These are phyloP conservation scores for Adrianichthys oophorus DNA, from an alignment of 2,797 vertebrate species.

Conservation along the genomic window DNA sequence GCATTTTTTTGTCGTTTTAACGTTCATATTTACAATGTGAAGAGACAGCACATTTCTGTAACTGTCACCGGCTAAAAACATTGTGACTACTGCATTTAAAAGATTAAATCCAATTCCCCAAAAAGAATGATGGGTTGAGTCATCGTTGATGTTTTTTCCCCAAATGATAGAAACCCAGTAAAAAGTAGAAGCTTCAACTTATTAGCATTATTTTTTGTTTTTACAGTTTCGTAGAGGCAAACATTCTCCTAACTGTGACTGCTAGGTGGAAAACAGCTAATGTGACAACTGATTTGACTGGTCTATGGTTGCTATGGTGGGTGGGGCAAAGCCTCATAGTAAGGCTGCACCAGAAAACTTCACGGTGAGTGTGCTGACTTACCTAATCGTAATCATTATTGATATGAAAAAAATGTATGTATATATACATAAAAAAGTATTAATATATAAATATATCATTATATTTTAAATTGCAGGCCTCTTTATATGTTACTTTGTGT, in stretches of 20 bases:
- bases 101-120: constrained; percentile 2
- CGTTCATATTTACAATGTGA: constrained; percentile 37
- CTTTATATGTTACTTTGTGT: too few relatives aligned
- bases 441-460: too few relatives aligned
- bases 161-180: constrained; percentile 38
- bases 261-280: constrained; percentile 17
- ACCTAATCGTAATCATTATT: too few relatives aligned
- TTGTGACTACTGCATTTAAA: constrained; percentile 22
- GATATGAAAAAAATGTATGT: too few relatives aligned
- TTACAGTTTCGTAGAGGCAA: constrained; percentile 22
- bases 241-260: constrained; percentile 53
- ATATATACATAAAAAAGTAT: too few relatives aligned
- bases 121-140: constrained; percentile 25
- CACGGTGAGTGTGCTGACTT: too few relatives aligned
- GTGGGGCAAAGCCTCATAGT: too few relatives aligned
- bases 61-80: constrained; percentile 23
- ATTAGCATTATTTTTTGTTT: constrained; percentile 17
- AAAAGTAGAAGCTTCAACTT: constrained; percentile 24
- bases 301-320: too few relatives aligned
- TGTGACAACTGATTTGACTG: too few relatives aligned
- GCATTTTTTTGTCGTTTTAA: constrained; percentile 31
- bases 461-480: too few relatives aligned
- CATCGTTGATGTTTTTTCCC: constrained; percentile 12
- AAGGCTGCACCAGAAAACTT: too few relatives aligned
- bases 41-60: constrained; percentile 36